Evolutionary conservation across 2,797 vertebrate genomes (phyloP).

Genomic region (Paedocypris micromegethes): DNA sequence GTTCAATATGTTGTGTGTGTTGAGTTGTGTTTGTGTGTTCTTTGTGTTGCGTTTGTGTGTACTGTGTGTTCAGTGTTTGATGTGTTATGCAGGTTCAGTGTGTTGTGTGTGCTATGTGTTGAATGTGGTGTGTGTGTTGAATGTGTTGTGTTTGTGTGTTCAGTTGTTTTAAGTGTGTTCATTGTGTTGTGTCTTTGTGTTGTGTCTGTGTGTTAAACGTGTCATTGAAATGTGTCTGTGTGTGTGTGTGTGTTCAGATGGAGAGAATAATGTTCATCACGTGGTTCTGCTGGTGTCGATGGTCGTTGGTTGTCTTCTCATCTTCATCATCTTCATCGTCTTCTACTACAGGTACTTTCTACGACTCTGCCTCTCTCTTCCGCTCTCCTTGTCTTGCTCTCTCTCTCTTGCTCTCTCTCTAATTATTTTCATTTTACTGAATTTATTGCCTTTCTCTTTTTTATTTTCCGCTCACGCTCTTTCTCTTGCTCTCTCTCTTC

Average conservation of each 20-base stretch:
- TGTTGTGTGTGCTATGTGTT: background rate
- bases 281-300: constrained; percentile 83
- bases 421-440: no score
- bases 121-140: background rate
- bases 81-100: no score
- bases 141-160: background rate
- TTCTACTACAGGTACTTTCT: constrained; percentile 84
- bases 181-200: background rate
- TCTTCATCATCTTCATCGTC: constrained; percentile 78
- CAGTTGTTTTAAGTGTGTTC: background rate
- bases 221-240: constrained; percentile 1
- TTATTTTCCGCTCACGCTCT: background rate
- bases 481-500: background rate
- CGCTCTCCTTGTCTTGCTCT: no score
- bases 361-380: no score
- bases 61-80: no score
- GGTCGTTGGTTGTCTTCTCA: constrained; percentile 76
- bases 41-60: no score
- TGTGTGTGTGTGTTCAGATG: constrained; percentile 61
- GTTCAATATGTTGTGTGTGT: no score
- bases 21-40: no score
- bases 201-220: background rate
- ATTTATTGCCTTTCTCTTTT: no score
- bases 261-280: constrained; percentile 78
- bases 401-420: background rate